Percentiles rank a stretch among this genome's conserved stretches.
Conservation (phyloP, 2,113 vertebrate genomes). For the Montifringilla adamsi region DNA sequence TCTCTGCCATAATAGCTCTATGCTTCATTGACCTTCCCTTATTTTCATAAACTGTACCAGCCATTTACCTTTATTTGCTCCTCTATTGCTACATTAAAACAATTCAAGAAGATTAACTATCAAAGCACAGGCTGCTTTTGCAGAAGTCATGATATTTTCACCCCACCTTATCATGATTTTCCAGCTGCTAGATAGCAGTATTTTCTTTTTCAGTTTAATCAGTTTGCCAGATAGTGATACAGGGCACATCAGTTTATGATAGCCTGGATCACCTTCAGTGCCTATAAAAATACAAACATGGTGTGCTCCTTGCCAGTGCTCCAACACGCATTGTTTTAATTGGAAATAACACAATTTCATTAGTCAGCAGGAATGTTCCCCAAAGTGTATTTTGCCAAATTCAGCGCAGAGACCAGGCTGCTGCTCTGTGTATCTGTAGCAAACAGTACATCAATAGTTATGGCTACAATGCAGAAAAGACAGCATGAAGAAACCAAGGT, state of each 20-base stretch:
- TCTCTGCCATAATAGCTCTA: slow-evolving; percentile 6
- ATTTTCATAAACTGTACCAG: slow-evolving; percentile 51
- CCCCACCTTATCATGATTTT: slow-evolving; percentile 14
- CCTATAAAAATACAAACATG: neutral
- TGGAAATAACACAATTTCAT: neutral
- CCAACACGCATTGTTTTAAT: neutral
- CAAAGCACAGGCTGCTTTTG: neutral
- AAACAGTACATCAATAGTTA: neutral
- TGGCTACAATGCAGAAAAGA: neutral
- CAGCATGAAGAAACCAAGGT: neutral
- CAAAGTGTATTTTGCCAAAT: neutral
- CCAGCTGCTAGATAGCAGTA: neutral
- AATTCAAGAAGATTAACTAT: slow-evolving; percentile 32
- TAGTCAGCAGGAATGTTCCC: neutral
- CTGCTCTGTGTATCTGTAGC: neutral
- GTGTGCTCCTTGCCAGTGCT: neutral
- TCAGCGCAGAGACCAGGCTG: neutral
- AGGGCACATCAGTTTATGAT: neutral
- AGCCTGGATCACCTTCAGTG: neutral
- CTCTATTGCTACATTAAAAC: slow-evolving; percentile 8
- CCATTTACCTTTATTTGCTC: slow-evolving; percentile 34
- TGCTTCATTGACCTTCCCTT: slow-evolving; percentile 32
- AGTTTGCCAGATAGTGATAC: neutral
- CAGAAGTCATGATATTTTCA: slow-evolving; percentile 12
- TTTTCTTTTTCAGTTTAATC: neutral